phyloP scores from a whole-genome alignment of 2,888 invertebrate genomes.

The Xanthorhoe designata region DNA sequence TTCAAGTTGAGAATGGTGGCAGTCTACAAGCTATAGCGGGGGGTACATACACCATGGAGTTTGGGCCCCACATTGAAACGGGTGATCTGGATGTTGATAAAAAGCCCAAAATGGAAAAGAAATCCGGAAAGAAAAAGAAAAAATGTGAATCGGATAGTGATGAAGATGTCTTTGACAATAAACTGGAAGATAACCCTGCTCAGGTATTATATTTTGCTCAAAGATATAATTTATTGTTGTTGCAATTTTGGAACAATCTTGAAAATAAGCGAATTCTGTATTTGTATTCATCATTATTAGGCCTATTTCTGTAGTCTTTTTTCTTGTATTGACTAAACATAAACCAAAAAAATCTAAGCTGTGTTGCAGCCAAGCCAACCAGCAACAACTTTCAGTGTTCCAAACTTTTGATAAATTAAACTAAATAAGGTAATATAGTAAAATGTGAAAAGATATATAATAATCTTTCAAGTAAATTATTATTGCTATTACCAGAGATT shows the following conservation, averaged over 20 bases:
- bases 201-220: constrained; percentile 61
- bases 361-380: not conserved
- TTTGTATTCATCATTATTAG: no score
- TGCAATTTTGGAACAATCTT: no score
- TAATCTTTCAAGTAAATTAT: no score
- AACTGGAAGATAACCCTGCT: constrained; percentile 88
- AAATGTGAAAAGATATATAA: no score
- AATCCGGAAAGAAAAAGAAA: constrained; percentile 79
- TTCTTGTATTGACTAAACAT: no score
- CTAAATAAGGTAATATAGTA: no score
- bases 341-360: not conserved
- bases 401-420: no score
- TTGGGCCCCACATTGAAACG: constrained; percentile 68
- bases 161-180: constrained; percentile 86
- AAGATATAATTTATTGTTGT: not conserved
- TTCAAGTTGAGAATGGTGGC: constrained; percentile 85
- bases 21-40: constrained; percentile 69
- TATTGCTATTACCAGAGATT: no score
- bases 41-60: constrained; percentile 72
- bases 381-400: no score
- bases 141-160: constrained; percentile 79
- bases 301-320: no score
- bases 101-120: constrained; percentile 80
- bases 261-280: no score
- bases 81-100: constrained; percentile 75